Evolutionary conservation across 1,140 invertebrate species (phyloP).

Genomic region (Pogonomyrmex barbatus): DNA sequence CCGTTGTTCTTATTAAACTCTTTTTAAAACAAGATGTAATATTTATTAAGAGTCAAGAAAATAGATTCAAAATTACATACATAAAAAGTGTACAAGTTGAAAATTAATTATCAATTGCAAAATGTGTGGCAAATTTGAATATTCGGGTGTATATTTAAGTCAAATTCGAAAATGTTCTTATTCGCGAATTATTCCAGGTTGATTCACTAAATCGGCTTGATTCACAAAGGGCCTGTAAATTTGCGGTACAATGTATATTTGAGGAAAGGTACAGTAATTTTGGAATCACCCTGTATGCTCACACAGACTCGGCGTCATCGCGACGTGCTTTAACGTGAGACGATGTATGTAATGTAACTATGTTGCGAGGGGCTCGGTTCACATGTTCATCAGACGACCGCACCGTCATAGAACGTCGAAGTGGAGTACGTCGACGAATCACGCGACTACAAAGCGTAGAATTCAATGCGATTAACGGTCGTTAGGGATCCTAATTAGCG

Average conservation of each 20-base stretch:
- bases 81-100: neutral
- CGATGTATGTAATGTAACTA: constrained; percentile 34
- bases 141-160: neutral
- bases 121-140: neutral
- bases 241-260: neutral
- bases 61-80: neutral
- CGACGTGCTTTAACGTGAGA: constrained; percentile 37
- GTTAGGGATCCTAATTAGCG: constrained; percentile 68
- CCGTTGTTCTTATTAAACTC: neutral
- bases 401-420: constrained; percentile 51
- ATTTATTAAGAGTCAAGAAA: neutral
- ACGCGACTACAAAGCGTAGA: constrained; percentile 59
- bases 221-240: too few relatives aligned
- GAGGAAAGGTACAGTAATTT: constrained; percentile 2
- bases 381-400: constrained; percentile 37
- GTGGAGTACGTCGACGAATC: constrained; percentile 40
- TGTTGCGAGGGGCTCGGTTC: constrained; percentile 45
- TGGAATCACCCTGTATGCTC: constrained; percentile 16
- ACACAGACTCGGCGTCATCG: neutral
- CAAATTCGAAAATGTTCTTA: neutral
- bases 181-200: too few relatives aligned
- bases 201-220: too few relatives aligned
- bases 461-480: constrained; percentile 71
- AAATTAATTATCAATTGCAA: neutral
- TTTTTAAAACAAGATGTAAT: neutral